Base-by-base conservation (phyloP, 2,113 vertebrate genomes). In the Cebidichthys violaceus region DNA sequence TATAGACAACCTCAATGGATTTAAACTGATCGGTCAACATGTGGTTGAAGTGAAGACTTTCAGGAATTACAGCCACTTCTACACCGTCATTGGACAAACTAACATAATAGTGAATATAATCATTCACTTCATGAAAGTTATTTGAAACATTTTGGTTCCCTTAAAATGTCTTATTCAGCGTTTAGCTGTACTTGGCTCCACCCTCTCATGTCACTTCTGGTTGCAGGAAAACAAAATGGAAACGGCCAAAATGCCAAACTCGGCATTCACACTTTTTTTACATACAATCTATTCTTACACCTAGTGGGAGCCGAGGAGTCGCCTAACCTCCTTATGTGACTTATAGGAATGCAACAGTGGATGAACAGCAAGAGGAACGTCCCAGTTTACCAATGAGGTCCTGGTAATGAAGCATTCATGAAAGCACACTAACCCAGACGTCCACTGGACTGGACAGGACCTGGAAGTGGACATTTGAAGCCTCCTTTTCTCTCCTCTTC, bases 401-500 rank as follows among this genome's bases (percentile, higher is more conserved):
- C 5, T n/a, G 13, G 43, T 18, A 65, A 61, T n/a, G n/a, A 1
- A 6, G 0, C 41, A 20, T 61, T 22, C 15, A 45, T 13, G 41
- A 79, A 47, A 59, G 45, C 15, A 60, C 24, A 43, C 66, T 65
- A 29, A 67, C 43, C n/a, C 47, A 68, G 37, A 37, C 45, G 52
- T 24, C 14, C 39, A 64, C 27, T 14, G 22, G 17, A 55, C 20
- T 11, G 27, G 39, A 52, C 24, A 64, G 75, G 45, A 73, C 47
- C 17, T 4, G 37, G 39, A 31, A 37, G 52, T 57, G 27, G 60
- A 69, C 57, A 62, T 66, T 39, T 35, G 50, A 62, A 39, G 52
- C 18, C 57, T 86, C 76, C 64, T 74, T 83, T 87, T 80, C 84
- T 87, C 84, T 82, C 89, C 82, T 86, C 81, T 66, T 64, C 82